A percentile compares a stretch with the other conserved stretches of the same genome.
These are phyloP conservation scores for Circaetus cinerascens DNA, from an alignment of 2,113 vertebrate species.

Conservation along the genomic window DNA sequence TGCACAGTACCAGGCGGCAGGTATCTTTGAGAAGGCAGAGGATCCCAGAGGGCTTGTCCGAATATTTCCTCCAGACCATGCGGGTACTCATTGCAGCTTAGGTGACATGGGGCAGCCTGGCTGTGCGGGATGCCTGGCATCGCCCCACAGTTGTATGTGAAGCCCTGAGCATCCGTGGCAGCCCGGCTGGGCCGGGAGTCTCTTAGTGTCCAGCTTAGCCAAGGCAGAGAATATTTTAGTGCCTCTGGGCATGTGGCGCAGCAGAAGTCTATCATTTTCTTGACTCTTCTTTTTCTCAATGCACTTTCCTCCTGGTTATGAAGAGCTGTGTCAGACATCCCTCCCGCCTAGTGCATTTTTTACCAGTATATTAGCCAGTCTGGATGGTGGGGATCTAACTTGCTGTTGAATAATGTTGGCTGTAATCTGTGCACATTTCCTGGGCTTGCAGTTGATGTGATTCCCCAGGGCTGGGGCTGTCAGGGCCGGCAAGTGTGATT, in stretches of 20 bases:
- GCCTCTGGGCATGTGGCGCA: neutral
- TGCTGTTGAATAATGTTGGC: neutral
- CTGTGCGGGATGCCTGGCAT: neutral
- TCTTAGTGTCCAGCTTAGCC: neutral
- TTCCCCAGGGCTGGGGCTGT: neutral
- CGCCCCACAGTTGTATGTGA: neutral
- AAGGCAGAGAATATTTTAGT: neutral
- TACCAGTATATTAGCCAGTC: neutral
- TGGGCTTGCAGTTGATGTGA: neutral
- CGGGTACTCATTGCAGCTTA: neutral
- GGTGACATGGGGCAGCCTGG: neutral
- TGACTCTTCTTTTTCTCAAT: neutral
- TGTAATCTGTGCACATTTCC: neutral
- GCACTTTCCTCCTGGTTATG: neutral
- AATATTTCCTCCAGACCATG: neutral
- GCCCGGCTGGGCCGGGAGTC: neutral
- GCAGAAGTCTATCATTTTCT: neutral
- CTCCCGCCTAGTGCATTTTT: slow-evolving; percentile 1
- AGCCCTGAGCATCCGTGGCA: neutral
- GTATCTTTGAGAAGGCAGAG: neutral
- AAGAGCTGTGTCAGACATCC: neutral
- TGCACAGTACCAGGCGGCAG: accelerated
- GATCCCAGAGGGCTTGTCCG: neutral
- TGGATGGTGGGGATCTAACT: neutral
- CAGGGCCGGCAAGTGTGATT: neutral